Evolutionary conservation across 2,888 invertebrate genomes (phyloP), one percentile per base, ranked within the genome.

Genomic region (Tiliacea aurago): DNA sequence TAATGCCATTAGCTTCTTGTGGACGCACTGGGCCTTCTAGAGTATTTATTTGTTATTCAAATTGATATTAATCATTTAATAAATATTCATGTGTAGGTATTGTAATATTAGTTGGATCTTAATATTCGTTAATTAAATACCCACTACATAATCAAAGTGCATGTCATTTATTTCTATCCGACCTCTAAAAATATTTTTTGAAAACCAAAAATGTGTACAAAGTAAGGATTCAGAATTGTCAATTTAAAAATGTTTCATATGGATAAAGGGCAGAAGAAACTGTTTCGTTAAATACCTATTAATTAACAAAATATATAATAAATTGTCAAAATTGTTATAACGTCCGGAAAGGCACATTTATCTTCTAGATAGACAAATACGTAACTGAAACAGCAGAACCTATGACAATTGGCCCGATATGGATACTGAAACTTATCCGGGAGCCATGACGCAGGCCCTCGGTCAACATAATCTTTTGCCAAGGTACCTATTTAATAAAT

Each of bases 1-100:
- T 49, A 23, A 75, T 58, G 7, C n/a, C 7, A 53, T 77, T 76
- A 65, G 49, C 56, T 81, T 73, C 61, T 49, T 84, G 81, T 80
- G 71, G 79, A 76, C 73, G 1, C 37, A 47, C 33, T 7, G 33
- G 15, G n/a, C 28, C 10, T 68, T 45, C 10, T 45, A 15, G 18
- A 41, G 15, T 47, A 49, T 28, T 71, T 33, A 23, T 70, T 70
- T 70, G 20, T 18, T 33, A 55, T 47, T 47, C 6, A 4, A 28
- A 70, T 28, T 47, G 15, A 37, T 41, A n/a, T n/a, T n/a, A n/a
- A n/a, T n/a, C n/a, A n/a, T n/a, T n/a, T n/a, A n/a, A n/a, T n/a
- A n/a, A n/a, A 13, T 47, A 63, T 63, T 33, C 11, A 28, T 18
- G 23, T 49, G 23, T 20, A 9, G 9, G 20, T 63, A 20, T 43